A percentile compares a stretch with the other conserved stretches of the same genome.
Conservation (phyloP, 1,140 invertebrate genomes). For the Thalassaphorura encarpata region DNA sequence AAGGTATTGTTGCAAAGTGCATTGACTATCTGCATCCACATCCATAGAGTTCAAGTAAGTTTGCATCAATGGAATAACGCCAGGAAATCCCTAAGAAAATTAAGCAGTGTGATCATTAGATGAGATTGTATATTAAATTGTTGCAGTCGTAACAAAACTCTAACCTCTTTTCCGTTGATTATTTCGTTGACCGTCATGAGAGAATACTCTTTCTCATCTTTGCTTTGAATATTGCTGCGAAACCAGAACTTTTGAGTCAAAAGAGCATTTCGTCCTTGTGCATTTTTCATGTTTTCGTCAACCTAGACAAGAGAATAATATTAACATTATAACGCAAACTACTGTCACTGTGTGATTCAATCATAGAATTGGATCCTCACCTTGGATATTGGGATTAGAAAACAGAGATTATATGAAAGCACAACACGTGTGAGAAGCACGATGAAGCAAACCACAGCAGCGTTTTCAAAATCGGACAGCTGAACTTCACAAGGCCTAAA, state of each 20-base stretch:
- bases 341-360: neutral
- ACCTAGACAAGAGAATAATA: constrained; percentile 48
- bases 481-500: constrained; percentile 98
- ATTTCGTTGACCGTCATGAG: constrained; percentile 91
- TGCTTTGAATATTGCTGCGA: constrained; percentile 61
- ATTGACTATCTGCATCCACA: constrained; percentile 80
- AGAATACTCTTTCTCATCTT: constrained; percentile 46
- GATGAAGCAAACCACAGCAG: constrained; percentile 96
- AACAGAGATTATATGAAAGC: constrained; percentile 89
- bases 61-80: constrained; percentile 86
- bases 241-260: constrained; percentile 81
- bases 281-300: constrained; percentile 94
- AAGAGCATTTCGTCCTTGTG: constrained; percentile 82
- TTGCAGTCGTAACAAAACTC: constrained; percentile 46
- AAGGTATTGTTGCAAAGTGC: constrained; percentile 93
- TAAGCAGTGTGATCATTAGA: constrained; percentile 34
- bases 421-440: constrained; percentile 94
- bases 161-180: constrained; percentile 85
- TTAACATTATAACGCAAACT: neutral
- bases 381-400: constrained; percentile 96
- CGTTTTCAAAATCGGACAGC: constrained; percentile 99
- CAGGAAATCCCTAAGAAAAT: constrained; percentile 93
- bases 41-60: constrained; percentile 88
- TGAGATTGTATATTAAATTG: neutral
- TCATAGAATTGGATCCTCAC: constrained; percentile 40